These are phyloP conservation scores for Proisotoma minuta DNA, from an alignment of 2,888 invertebrate species.

Conservation along the genomic window DNA sequence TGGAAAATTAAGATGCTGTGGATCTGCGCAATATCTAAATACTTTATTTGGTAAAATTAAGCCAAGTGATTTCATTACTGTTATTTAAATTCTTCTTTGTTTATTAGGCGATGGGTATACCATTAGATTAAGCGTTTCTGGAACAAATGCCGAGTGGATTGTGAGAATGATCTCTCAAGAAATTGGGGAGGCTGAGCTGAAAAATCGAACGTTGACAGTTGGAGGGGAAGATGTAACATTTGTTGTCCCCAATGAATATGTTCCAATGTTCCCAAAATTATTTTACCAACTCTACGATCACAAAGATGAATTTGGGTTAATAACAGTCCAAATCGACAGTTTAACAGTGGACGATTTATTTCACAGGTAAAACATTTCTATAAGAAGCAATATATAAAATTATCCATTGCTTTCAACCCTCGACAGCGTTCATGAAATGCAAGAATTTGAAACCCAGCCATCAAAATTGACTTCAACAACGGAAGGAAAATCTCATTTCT, in stretches of 20 bases:
- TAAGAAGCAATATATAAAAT: neutral
- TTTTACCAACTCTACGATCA: slow-evolving; percentile 18
- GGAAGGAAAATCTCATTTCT: neutral
- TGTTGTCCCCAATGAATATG: slow-evolving; percentile 7
- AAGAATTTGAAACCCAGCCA: slow-evolving; percentile 11
- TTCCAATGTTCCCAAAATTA: slow-evolving; percentile 14
- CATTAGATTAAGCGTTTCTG: slow-evolving; percentile 14
- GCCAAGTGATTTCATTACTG: neutral
- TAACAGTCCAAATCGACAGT: slow-evolving; percentile 17
- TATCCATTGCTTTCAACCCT: neutral
- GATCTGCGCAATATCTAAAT: slow-evolving; percentile 14
- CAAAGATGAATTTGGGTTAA: slow-evolving; percentile 17
- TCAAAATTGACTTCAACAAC: neutral
- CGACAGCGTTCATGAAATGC: slow-evolving; percentile 9
- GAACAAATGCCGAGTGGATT: slow-evolving; percentile 9
- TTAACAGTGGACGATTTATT: slow-evolving; percentile 23
- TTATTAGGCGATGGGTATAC: slow-evolving; percentile 20
- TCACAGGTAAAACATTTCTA: slow-evolving; percentile 4
- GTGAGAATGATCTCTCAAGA: slow-evolving; percentile 16
- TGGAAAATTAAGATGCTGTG: slow-evolving; percentile 19
- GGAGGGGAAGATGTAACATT: slow-evolving; percentile 20
- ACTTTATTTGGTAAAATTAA: slow-evolving; percentile 13
- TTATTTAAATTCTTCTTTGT: neutral
- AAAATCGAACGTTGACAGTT: slow-evolving; percentile 15
- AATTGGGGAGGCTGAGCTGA: slow-evolving; percentile 10